phyloP scores from a whole-genome alignment of 2,888 invertebrate species.

The Melitaea athalia region DNA sequence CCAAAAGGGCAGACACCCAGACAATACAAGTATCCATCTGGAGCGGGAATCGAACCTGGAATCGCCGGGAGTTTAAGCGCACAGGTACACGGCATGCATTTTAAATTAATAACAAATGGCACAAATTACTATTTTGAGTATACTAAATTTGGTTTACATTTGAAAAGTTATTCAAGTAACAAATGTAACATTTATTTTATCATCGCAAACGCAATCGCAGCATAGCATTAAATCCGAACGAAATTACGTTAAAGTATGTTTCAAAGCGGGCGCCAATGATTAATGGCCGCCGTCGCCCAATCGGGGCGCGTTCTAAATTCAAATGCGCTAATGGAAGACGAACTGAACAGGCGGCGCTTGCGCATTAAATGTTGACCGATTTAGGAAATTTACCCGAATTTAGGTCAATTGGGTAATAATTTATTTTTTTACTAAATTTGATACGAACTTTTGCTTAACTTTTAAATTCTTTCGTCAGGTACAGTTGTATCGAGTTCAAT shows the following conservation, averaged over 20 bases:
- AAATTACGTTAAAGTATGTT: constrained; percentile 44
- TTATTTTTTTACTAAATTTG: background rate
- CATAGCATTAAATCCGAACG: constrained; percentile 34
- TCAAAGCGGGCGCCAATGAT: constrained; percentile 67
- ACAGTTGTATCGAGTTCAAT: no score
- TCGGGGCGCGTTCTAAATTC: constrained; percentile 71
- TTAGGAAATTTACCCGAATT: constrained; percentile 22
- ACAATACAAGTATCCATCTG: no score
- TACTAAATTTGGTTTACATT: no score
- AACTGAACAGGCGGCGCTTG: constrained; percentile 66
- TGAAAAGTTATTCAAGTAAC: no score
- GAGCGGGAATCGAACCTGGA: no score
- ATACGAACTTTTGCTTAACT: no score
- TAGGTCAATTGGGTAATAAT: background rate
- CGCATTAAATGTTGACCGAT: constrained; percentile 60
- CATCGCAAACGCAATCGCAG: constrained; percentile 27
- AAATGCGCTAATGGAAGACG: constrained; percentile 78
- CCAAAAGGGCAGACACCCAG: no score
- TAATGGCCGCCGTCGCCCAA: constrained; percentile 63
- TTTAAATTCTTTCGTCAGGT: background rate
- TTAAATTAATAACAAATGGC: no score
- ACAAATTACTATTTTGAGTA: no score
- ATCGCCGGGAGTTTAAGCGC: no score
- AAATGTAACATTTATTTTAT: constrained; percentile 18
- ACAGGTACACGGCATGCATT: no score